These are phyloP conservation scores for Oxyura jamaicensis DNA, from an alignment of 2,113 vertebrate species.

Conservation along the genomic window DNA sequence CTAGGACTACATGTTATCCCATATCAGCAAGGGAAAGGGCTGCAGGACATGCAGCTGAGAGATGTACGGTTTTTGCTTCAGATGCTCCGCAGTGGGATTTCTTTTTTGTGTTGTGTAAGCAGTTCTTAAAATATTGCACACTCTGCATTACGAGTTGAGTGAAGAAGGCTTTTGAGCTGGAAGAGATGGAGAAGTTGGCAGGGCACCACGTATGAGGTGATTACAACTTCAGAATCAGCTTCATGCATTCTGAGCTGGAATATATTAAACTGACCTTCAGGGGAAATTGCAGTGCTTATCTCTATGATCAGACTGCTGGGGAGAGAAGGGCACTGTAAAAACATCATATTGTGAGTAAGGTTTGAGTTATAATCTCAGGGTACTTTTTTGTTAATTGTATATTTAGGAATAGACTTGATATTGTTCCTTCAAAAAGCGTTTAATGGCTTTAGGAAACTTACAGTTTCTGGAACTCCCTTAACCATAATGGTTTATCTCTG, in stretches of 20 bases:
- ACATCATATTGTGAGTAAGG: neutral
- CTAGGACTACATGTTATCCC: neutral
- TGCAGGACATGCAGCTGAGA: neutral
- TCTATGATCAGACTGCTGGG: neutral
- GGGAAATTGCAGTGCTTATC: neutral
- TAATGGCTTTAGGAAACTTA: neutral
- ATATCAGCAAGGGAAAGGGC: neutral
- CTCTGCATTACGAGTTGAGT: neutral
- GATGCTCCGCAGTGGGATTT: neutral
- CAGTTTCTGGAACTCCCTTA: neutral
- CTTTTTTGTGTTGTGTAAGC: neutral
- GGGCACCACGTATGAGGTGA: neutral
- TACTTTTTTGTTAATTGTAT: neutral
- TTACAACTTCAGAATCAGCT: neutral
- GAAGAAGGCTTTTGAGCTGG: neutral
- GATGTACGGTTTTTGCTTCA: neutral
- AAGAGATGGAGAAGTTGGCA: neutral
- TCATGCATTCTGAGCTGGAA: neutral
- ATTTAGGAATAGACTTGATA: neutral
- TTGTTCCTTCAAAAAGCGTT: neutral
- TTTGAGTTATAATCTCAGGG: neutral
- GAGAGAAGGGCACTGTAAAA: neutral
- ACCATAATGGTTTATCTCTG: neutral
- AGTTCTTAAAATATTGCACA: neutral
- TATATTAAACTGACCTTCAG: neutral